Evolutionary conservation across 2,113 vertebrate species (phyloP).

Genomic region (Corythornis madagascariensis): DNA sequence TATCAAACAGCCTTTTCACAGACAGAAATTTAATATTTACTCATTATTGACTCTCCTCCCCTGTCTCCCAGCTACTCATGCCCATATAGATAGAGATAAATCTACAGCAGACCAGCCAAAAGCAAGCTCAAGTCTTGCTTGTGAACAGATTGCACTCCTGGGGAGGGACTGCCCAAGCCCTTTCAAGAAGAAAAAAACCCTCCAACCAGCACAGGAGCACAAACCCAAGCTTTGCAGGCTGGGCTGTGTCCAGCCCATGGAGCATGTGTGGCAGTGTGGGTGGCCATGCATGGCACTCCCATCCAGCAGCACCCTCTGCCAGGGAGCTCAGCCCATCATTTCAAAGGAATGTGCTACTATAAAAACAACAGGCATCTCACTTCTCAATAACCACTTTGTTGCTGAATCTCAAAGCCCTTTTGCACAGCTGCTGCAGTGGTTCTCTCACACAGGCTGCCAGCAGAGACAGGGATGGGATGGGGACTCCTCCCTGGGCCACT

Average conservation of each 20-base stretch:
- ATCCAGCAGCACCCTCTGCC: neutral
- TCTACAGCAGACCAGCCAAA: neutral
- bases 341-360: neutral
- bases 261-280: too few relatives aligned
- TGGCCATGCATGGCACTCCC: neutral
- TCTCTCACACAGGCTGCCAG: neutral
- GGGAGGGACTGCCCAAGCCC: neutral
- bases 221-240: neutral
- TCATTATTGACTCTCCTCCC: neutral
- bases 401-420: neutral
- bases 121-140: neutral
- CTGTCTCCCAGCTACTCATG: neutral
- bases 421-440: neutral
- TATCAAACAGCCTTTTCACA: neutral
- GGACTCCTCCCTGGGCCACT: neutral
- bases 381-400: conserved; percentile 10
- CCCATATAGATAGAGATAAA: neutral
- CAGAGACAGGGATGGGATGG: neutral
- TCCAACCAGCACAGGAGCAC: neutral
- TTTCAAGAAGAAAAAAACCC: too few relatives aligned
- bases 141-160: neutral
- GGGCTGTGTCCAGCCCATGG: neutral
- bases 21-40: neutral
- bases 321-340: neutral
- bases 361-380: neutral